Percentiles rank a stretch among this genome's conserved stretches.
These are phyloP conservation scores for Coptodon bakossiorum DNA, from an alignment of 2,113 vertebrate species.

Conservation along the genomic window DNA sequence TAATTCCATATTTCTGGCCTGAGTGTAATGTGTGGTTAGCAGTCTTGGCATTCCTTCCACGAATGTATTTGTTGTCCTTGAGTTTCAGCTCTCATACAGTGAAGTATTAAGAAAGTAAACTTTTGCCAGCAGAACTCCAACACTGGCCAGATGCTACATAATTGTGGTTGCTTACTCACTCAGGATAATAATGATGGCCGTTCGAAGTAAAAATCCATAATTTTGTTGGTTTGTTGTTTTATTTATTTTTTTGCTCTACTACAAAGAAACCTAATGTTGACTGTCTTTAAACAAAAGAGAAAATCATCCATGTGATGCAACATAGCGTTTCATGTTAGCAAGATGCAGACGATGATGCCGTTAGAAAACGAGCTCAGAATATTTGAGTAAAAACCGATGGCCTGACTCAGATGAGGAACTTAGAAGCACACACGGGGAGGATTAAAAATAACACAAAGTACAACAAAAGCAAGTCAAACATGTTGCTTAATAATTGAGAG, in stretches of 20 bases:
- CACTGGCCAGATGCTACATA: neutral
- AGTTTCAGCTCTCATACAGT: neutral
- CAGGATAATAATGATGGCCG: neutral
- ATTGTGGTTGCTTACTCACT: neutral
- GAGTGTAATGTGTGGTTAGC: neutral
- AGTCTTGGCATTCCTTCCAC: neutral
- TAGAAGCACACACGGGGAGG: neutral
- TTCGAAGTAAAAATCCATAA: neutral
- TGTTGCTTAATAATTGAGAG: neutral
- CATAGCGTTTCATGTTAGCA: accelerated
- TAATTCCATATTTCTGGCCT: neutral
- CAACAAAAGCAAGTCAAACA: neutral
- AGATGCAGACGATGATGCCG: neutral
- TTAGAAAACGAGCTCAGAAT: neutral
- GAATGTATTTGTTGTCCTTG: neutral
- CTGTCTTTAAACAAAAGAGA: neutral
- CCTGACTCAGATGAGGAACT: neutral
- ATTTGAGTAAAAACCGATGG: neutral
- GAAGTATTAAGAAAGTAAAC: neutral
- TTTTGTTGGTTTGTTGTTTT: neutral
- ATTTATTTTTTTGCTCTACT: accelerated
- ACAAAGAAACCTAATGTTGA: neutral
- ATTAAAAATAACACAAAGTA: neutral
- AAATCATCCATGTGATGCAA: neutral
- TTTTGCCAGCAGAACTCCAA: neutral